Conservation (phyloP, 2,888 invertebrate genomes). For the Sarcophaga subvicina region DNA sequence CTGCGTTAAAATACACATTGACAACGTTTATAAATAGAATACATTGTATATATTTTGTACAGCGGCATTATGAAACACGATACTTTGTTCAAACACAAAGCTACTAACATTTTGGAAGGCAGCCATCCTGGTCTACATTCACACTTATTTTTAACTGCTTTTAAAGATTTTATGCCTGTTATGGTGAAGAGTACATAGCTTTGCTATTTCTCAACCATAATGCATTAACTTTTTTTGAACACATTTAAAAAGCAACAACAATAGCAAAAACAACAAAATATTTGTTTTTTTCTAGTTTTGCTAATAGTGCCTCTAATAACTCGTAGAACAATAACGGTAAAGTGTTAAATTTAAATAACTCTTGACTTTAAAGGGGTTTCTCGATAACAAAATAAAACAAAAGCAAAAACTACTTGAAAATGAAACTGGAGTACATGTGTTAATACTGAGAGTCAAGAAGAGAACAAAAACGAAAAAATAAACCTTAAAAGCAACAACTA, state of each 20-base stretch:
- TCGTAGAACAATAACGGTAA: not conserved
- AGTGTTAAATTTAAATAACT: conserved; percentile 39
- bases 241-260: not conserved
- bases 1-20: no score
- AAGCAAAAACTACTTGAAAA: conserved; percentile 2
- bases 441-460: conserved; percentile 18
- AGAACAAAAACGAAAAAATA: not conserved
- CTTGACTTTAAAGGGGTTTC: conserved; percentile 49
- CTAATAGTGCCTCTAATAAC: not conserved
- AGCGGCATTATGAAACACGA: no score
- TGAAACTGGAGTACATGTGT: conserved; percentile 14
- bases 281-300: not conserved
- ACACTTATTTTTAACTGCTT: no score
- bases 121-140: no score
- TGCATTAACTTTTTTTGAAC: not conserved
- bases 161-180: no score
- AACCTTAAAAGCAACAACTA: not conserved
- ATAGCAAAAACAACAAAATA: not conserved
- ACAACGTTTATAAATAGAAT: no score
- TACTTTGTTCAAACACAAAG: no score
- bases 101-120: no score
- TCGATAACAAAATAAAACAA: conserved; percentile 20
- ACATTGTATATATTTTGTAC: no score
- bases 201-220: not conserved
- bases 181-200: no score